Evolutionary conservation across 1,140 invertebrate species (phyloP), one percentile per base, ranked within the genome.

Genomic region (Solenopsis invicta): DNA sequence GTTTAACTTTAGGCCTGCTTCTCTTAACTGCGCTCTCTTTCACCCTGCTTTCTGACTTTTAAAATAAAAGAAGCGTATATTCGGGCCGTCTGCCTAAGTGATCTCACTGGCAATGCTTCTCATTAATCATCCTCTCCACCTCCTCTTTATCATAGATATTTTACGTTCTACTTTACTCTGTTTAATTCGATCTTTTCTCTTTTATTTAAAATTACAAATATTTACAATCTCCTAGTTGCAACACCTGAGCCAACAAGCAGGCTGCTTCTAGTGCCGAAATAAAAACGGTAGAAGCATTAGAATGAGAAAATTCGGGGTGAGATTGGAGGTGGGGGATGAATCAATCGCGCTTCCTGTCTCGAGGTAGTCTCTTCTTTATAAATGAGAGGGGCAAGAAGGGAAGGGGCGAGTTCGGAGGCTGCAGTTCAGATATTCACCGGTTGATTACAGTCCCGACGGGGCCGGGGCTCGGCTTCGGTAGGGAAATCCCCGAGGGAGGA

Each of bases 341-440:
- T 95, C 94, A 95, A 95, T 95, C 92, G 93, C 91, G 88, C 87
- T 91, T 92, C 84, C 88, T 64, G 87, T 89, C 87, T 90, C 88
- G 89, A 80, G 86, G 71, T 86, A 92, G 93, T 85, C 91, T 92
- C 92, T 95, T 95, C 94, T 95, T 95, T 95, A 95, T 95, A 95
- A 95, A 94, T 95, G 94, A 95, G 93, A 72, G 78, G 66, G 77
- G 71, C 18, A 74, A 85, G 41, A 21, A 69, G 66, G 21, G 66
- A 50, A 62, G 87, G 90, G 89, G 88, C 81, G 91, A 93, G 92
- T 92, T 92, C 91, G 89, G 91, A 91, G 92, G 87, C 84, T 89
- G 90, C 93, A 94, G 92, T 94, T 95, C 94, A 94, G 94, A 95
- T 95, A 95, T 95, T 95, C 95, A 94, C 94, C 93, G 94, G 94